Conservation (phyloP, 2,888 invertebrate genomes). For the Patella pellucida region DNA sequence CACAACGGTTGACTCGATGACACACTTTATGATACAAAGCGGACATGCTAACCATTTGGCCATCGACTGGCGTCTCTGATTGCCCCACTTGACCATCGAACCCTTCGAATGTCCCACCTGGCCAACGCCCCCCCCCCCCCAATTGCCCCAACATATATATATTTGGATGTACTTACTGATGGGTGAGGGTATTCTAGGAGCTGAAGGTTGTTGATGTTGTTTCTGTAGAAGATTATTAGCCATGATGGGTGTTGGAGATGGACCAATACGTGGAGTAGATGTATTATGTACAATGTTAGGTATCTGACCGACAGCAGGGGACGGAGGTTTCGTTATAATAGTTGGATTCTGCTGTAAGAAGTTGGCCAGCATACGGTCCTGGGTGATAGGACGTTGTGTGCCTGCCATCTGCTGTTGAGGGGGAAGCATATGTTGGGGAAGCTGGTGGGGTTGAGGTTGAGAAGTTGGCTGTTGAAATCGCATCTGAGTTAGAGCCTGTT, state of each 20-base stretch:
- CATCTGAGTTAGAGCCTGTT: constrained; percentile 54
- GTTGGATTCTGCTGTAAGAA: constrained; percentile 66
- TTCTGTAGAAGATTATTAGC: constrained; percentile 40
- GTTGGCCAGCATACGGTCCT: constrained; percentile 56
- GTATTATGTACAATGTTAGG: constrained; percentile 43
- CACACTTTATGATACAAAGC: no score
- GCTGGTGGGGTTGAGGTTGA: constrained; percentile 74
- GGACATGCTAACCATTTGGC: no score
- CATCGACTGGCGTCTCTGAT: no score
- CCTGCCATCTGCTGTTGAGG: constrained; percentile 69
- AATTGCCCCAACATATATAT: not conserved
- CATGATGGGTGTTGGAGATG: constrained; percentile 43
- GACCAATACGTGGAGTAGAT: constrained; percentile 49
- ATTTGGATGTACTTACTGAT: constrained; percentile 59
- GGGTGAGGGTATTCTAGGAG: constrained; percentile 66
- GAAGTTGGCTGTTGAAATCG: constrained; percentile 26
- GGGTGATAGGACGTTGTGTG: constrained; percentile 18
- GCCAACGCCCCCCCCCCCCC: no score
- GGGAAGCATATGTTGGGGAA: constrained; percentile 78
- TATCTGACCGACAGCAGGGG: constrained; percentile 53
- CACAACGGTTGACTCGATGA: no score
- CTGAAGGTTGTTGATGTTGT: constrained; percentile 49
- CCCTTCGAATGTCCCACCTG: no score
- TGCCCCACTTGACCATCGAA: no score
- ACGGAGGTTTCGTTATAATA: constrained; percentile 65